Base-by-base conservation (phyloP, 2,797 vertebrate species). In the Myiotriccus ornatus region DNA sequence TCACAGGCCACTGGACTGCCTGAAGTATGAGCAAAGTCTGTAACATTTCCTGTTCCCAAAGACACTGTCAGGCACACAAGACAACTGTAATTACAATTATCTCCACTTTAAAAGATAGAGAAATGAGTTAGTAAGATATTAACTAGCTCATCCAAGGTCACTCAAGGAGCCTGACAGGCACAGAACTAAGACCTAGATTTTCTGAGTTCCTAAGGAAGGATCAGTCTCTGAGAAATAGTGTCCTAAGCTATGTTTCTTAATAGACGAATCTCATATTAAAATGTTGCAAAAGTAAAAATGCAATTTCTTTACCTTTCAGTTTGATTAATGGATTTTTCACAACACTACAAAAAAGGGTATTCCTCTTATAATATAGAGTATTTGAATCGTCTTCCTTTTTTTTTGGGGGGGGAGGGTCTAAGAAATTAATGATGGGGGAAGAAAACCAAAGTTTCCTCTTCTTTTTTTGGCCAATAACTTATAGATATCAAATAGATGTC, bases 291-390 rank as follows among this genome's bases (percentile, higher is more conserved):
- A 95, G 71, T 91, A 94, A 96, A 96, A 96, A 95, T 95, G 80
- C 93, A 97, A 96, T 97, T 96, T 96, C 90, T 90, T 95, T 96
- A 87, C 94, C 96, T 96, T 96, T 97, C 96, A 92, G 56, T 95
- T 96, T 96, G 95, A 97, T 96, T 87, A 96, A 96, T 96, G 85
- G 85, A 89, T 95, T 97, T 84, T 92, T 95, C 75, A 91, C 34
- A 90, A 56, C 59, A 59, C 20, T 89, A 80, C 80, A 95, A 87
- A 76, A 95, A 94, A 93, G 85, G 28, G 93, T 76, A 76, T 93
- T 96, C 53, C 39, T 94, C 89, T 94, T 93, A 60, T 91, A 91
- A 74, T 78, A 44, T 12, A 76, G 13, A 73, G 12, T 64, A 78
- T 89, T 94, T 90, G 64, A 93, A 57, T 85, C 1, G 37, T 67